Percentiles rank a stretch among this genome's conserved stretches.
These are phyloP conservation scores for Panagrolaimus sp. DNA, from an alignment of 1,140 invertebrate genomes.

Conservation along the genomic window DNA sequence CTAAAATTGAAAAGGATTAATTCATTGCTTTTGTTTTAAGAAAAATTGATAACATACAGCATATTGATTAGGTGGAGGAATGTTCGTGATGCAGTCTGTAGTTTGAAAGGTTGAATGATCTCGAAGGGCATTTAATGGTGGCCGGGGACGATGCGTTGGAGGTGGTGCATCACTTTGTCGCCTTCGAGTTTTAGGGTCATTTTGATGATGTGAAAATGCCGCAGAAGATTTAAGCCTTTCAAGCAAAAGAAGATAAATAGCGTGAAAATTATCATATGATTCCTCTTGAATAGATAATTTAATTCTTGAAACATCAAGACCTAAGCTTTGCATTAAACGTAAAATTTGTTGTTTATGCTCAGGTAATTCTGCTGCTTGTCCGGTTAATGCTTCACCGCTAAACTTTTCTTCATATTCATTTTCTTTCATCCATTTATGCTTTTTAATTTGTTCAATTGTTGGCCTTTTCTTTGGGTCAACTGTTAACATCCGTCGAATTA, in stretches of 20 bases:
- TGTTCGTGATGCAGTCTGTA: conserved; percentile 33
- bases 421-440: conserved; percentile 76
- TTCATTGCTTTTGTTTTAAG: neutral
- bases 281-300: conserved; percentile 77
- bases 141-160: conserved; percentile 4
- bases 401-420: conserved; percentile 60
- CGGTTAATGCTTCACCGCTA: conserved; percentile 53
- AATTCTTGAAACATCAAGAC: conserved; percentile 80
- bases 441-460: conserved; percentile 75
- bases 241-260: conserved; percentile 82
- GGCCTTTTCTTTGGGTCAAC: conserved; percentile 76
- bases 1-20: conserved; percentile 17
- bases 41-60: conserved; percentile 19
- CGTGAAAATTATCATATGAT: conserved; percentile 87
- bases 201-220: neutral
- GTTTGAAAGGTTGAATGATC: conserved; percentile 42
- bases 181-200: conserved; percentile 11
- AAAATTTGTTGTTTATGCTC: conserved; percentile 87
- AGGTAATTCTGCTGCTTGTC: conserved; percentile 51
- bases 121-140: conserved; percentile 34
- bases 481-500: conserved; percentile 86
- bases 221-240: conserved; percentile 64
- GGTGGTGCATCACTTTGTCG: conserved; percentile 36
- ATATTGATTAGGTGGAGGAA: conserved; percentile 24
- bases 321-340: conserved; percentile 82